phyloP scores from a whole-genome alignment of 2,888 invertebrate species.

The Azorinus chamasolen region DNA sequence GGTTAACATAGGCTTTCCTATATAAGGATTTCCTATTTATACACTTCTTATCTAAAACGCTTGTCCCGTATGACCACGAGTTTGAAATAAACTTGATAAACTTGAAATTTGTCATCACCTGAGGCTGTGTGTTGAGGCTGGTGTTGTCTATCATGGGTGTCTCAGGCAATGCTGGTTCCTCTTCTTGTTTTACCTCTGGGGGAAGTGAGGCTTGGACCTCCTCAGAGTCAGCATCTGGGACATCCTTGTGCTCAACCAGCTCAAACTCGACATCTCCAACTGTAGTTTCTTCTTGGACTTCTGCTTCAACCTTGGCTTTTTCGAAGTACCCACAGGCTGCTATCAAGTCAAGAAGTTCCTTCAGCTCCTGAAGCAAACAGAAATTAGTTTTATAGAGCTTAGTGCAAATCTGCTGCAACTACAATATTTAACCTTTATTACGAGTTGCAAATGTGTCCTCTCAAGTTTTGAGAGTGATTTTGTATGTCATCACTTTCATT shows the following conservation, averaged over 20 bases:
- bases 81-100: too few relatives aligned
- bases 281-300: constrained; percentile 51
- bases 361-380: constrained; percentile 88
- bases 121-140: constrained; percentile 13
- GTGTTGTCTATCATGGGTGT: background rate
- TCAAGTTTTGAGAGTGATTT: too few relatives aligned
- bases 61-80: too few relatives aligned
- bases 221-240: constrained; percentile 66
- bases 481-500: too few relatives aligned
- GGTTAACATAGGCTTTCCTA: too few relatives aligned
- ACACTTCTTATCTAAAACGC: too few relatives aligned
- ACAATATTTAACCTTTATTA: too few relatives aligned
- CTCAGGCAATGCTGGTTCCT: constrained; percentile 31
- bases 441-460: too few relatives aligned
- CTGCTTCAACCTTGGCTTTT: constrained; percentile 80
- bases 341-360: constrained; percentile 92
- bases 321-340: constrained; percentile 95
- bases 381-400: too few relatives aligned
- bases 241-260: constrained; percentile 63
- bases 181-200: constrained; percentile 57
- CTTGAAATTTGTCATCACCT: constrained; percentile 10
- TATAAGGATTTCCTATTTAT: too few relatives aligned
- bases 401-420: too few relatives aligned
- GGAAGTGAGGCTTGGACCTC: constrained; percentile 69
- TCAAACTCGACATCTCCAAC: constrained; percentile 63